phyloP scores from a whole-genome alignment of 2,113 vertebrate species.

The Erythrolamprus reginae region DNA sequence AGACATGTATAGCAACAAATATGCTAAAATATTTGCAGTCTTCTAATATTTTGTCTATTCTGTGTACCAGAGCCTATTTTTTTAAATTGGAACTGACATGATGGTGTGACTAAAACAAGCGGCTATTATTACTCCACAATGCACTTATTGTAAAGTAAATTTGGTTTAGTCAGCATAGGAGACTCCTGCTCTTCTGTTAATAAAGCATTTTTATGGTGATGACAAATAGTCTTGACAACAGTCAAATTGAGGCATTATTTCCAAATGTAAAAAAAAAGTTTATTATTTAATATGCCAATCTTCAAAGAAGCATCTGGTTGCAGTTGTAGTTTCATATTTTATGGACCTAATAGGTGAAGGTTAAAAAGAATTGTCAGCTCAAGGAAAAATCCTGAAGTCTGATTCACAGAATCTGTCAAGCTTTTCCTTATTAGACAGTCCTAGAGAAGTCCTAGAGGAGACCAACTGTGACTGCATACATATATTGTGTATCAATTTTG shows the following conservation, averaged over 20 bases:
- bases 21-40: background rate
- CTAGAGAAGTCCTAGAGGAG: no score
- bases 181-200: background rate
- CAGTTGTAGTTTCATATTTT: background rate
- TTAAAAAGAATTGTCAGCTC: background rate
- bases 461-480: no score
- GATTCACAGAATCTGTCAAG: background rate
- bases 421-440: background rate
- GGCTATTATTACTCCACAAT: background rate
- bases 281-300: background rate
- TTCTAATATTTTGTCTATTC: background rate
- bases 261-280: background rate
- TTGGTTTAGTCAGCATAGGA: background rate
- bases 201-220: background rate
- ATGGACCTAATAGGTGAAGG: background rate
- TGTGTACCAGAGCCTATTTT: background rate
- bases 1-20: background rate
- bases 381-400: background rate
- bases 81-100: background rate
- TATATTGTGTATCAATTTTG: background rate
- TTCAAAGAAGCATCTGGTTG: background rate
- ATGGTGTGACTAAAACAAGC: background rate
- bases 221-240: conserved; percentile 6
- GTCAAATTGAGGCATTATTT: background rate
- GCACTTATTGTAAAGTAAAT: background rate